These are phyloP conservation scores for Neosilurus mollespiculum DNA, from an alignment of 2,797 vertebrate genomes.

Conservation along the genomic window DNA sequence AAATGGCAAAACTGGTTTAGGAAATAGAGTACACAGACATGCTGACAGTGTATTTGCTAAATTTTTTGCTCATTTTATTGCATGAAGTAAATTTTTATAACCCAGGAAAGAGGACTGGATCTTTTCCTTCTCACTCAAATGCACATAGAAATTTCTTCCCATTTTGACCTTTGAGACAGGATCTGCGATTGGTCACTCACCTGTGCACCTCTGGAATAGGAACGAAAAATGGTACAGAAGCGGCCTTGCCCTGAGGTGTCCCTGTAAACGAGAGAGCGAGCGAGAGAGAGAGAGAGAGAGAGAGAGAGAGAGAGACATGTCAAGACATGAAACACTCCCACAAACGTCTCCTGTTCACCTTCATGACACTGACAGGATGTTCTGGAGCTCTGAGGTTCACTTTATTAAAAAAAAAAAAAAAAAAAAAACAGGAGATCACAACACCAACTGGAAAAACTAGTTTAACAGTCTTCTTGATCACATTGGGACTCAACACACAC, in stretches of 20 bases:
- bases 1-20: neutral
- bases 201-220: constrained; percentile 97
- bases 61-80: neutral
- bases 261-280: constrained; percentile 68
- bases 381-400: neutral
- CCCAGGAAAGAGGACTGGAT: too few species aligned
- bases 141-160: too few species aligned
- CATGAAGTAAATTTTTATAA: neutral
- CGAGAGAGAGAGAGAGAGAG: neutral
- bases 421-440: neutral
- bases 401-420: neutral
- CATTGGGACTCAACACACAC: neutral
- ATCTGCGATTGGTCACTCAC: constrained; percentile 67
- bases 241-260: constrained; percentile 97
- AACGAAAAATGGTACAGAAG: constrained; percentile 98
- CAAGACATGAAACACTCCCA: constrained; percentile 7
- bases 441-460: neutral
- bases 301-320: constrained; percentile 7
- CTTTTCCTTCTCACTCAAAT: neutral
- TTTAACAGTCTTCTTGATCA: neutral
- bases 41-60: neutral
- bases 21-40: neutral
- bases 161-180: neutral
- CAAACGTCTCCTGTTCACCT: neutral
- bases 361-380: constrained; percentile 9